Evolutionary conservation across 2,888 invertebrate species (phyloP).

Genomic region (Pseudococcus longispinus): DNA sequence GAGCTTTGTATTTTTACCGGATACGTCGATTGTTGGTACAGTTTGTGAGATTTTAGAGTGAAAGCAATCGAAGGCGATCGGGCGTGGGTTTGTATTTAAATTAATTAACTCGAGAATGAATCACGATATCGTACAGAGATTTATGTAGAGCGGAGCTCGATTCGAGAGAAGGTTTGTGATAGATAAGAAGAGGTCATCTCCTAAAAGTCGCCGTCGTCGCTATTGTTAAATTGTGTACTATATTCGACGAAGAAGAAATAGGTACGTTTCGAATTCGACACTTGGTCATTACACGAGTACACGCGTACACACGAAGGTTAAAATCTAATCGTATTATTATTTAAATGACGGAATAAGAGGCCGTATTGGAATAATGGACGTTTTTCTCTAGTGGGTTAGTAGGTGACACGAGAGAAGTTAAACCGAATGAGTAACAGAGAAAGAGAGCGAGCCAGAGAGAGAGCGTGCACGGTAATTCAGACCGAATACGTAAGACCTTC

Average conservation of each 20-base stretch:
- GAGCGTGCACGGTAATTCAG: not conserved
- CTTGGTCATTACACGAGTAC: conserved; percentile 15
- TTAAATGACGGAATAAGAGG: conserved; percentile 42
- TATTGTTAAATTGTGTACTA: not conserved
- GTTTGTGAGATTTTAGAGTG: not conserved
- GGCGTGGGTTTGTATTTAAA: not conserved
- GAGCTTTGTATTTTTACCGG: not conserved
- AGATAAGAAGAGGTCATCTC: not conserved
- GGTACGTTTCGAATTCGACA: not conserved
- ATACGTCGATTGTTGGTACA: not conserved
- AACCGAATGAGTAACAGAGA: not conserved
- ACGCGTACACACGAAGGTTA: conserved; percentile 22
- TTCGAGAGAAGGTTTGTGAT: not conserved
- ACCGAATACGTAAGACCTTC: not conserved
- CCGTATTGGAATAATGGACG: conserved; percentile 28
- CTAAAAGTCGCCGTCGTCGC: not conserved
- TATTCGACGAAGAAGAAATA: not conserved
- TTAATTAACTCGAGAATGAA: conserved; percentile 8
- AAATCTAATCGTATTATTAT: conserved; percentile 42
- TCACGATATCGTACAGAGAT: not conserved
- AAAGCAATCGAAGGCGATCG: not conserved
- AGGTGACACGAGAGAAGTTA: conserved; percentile 35
- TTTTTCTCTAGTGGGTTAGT: conserved; percentile 40
- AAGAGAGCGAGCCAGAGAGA: not conserved
- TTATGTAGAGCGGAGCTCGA: not conserved